Conservation (phyloP, 2,113 vertebrate genomes). For the Eulemur macaco region DNA sequence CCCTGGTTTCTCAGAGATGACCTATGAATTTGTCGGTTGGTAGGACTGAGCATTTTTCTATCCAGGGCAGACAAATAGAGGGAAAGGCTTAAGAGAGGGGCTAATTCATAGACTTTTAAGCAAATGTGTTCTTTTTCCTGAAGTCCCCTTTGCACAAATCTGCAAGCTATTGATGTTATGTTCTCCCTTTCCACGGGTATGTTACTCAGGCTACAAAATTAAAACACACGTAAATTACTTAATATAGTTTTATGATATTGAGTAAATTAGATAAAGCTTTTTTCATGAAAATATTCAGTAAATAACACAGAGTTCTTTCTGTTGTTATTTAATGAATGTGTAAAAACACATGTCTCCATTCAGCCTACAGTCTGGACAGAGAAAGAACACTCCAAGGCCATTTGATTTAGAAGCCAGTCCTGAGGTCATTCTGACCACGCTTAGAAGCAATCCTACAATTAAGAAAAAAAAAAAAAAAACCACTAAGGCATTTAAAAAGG, state of each 20-base stretch:
- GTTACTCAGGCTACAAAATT: neutral
- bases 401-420: slow-evolving; percentile 33
- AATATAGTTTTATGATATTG: neutral
- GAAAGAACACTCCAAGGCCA: neutral
- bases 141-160: neutral
- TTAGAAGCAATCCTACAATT: neutral
- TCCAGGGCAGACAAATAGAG: slow-evolving; percentile 49
- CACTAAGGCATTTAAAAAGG: neutral
- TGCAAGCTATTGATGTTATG: slow-evolving; percentile 7
- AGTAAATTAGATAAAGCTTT: slow-evolving; percentile 39
- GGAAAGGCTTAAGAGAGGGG: slow-evolving; percentile 8
- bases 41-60: neutral
- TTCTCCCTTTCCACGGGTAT: neutral
- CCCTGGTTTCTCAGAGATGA: neutral
- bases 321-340: slow-evolving; percentile 49
- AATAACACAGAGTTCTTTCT: slow-evolving; percentile 36
- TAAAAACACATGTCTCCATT: slow-evolving; percentile 52
- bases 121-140: neutral
- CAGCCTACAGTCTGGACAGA: slow-evolving; percentile 20
- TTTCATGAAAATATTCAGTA: slow-evolving; percentile 46
- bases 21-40: neutral
- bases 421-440: neutral
- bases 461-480: neutral
- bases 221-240: slow-evolving; percentile 2
- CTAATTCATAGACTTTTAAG: slow-evolving; percentile 54